phyloP scores from a whole-genome alignment of 2,888 invertebrate genomes.

The Liodrosophila aerea region DNA sequence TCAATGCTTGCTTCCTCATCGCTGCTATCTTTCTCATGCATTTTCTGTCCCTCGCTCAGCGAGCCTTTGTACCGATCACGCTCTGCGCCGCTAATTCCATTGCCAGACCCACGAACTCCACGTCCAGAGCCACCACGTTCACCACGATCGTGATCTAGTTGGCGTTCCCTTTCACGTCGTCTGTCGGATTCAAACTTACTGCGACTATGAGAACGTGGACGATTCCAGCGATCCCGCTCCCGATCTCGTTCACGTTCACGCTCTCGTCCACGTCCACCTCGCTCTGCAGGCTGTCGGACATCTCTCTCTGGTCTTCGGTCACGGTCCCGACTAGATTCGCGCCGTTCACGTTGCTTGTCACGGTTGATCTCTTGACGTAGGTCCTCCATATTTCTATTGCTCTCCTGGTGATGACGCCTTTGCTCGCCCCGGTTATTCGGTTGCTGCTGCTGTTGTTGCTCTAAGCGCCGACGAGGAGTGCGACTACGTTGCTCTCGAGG shows the following conservation, averaged over 20 bases:
- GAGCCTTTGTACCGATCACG: slow-evolving; percentile 88
- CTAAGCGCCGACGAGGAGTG: slow-evolving; percentile 57
- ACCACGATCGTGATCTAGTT: slow-evolving; percentile 81
- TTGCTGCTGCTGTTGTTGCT: slow-evolving; percentile 37
- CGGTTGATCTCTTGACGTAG: slow-evolving; percentile 82
- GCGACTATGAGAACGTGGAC: slow-evolving; percentile 81
- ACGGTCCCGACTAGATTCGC: slow-evolving; percentile 82
- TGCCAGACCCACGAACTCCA: slow-evolving; percentile 74
- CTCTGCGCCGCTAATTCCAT: slow-evolving; percentile 52
- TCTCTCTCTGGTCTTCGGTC: slow-evolving; percentile 61
- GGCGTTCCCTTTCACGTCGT: slow-evolving; percentile 79
- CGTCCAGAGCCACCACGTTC: slow-evolving; percentile 71
- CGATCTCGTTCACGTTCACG: slow-evolving; percentile 69
- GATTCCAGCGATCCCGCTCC: slow-evolving; percentile 79
- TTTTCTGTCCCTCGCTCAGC: slow-evolving; percentile 90
- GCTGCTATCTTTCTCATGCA: slow-evolving; percentile 85
- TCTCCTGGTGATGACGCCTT: slow-evolving; percentile 82
- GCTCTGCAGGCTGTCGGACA: slow-evolving; percentile 68
- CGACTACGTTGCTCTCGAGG: slow-evolving; percentile 44
- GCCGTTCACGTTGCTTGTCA: slow-evolving; percentile 83
- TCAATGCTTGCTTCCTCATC: slow-evolving; percentile 89
- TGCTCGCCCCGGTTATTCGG: slow-evolving; percentile 52
- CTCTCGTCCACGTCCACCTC: slow-evolving; percentile 43
- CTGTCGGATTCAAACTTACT: slow-evolving; percentile 82
- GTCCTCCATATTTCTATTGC: slow-evolving; percentile 82